Percentiles rank a stretch among this genome's conserved stretches.
These are phyloP conservation scores for Uromys caudimaculatus DNA, from an alignment of 2,797 vertebrate species.

Conservation along the genomic window DNA sequence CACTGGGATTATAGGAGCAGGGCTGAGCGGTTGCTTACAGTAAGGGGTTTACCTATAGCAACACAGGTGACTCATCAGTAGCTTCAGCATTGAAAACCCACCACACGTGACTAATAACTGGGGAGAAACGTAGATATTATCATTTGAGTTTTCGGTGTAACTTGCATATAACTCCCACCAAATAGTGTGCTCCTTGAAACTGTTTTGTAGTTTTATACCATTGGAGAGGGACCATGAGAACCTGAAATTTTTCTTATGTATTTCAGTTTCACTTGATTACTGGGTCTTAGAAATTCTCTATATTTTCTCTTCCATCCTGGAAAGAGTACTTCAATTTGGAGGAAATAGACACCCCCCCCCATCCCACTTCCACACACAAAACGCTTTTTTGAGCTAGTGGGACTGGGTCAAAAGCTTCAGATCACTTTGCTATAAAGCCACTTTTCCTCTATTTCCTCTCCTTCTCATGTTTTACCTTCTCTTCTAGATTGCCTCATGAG, in stretches of 20 bases:
- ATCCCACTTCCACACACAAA: not conserved
- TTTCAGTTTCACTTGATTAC: not conserved
- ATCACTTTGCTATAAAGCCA: not conserved
- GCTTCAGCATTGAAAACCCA: not conserved
- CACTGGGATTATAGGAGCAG: not conserved
- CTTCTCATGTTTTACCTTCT: not conserved
- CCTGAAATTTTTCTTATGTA: too few species aligned
- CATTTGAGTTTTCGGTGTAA: not conserved
- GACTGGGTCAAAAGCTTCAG: not conserved
- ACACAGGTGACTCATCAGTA: too few species aligned
- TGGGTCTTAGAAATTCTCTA: not conserved
- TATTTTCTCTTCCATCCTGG: not conserved
- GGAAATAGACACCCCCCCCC: not conserved
- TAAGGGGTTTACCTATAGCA: too few species aligned
- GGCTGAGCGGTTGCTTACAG: not conserved
- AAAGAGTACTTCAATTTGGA: not conserved
- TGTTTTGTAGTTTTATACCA: not conserved
- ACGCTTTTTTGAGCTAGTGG: not conserved
- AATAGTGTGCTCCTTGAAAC: not conserved
- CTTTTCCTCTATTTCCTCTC: not conserved
- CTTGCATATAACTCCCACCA: not conserved
- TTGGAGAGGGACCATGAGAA: too few species aligned
- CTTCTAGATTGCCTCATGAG: not conserved
- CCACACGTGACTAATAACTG: fast-evolving
- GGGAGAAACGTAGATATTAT: not conserved